A percentile compares a stretch with the other conserved stretches of the same genome.
Evolutionary conservation across 2,888 invertebrate species (phyloP).

Genomic region (Liodrosophila aerea): DNA sequence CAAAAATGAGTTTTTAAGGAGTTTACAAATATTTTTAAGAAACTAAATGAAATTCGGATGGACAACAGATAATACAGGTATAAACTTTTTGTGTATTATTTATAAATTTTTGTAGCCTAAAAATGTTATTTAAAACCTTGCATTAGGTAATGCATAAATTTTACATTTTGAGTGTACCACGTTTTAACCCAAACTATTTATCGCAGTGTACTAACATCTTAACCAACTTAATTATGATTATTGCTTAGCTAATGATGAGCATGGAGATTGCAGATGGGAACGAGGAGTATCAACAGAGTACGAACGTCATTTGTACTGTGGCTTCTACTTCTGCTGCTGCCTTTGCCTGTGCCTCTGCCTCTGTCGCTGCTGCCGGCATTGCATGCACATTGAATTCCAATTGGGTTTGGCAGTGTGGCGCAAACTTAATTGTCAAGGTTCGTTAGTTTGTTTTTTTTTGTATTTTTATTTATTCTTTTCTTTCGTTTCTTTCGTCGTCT

Average conservation of each 20-base stretch:
- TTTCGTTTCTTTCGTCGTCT: constrained; percentile 12
- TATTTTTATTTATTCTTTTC: constrained; percentile 11
- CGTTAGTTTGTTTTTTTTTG: constrained; percentile 64
- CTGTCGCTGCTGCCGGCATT: constrained; percentile 52
- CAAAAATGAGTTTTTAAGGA: too few relatives aligned
- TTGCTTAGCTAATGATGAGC: constrained; percentile 44
- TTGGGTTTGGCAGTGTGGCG: constrained; percentile 75
- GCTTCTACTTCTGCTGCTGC: constrained; percentile 41
- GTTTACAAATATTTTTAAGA: too few relatives aligned
- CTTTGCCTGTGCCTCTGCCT: constrained; percentile 42
- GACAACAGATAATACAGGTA: too few relatives aligned
- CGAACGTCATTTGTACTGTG: constrained; percentile 67
- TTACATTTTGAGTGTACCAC: too few relatives aligned
- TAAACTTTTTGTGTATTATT: too few relatives aligned
- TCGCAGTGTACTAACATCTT: constrained; percentile 39
- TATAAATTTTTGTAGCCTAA: too few relatives aligned
- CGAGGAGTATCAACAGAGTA: constrained; percentile 32
- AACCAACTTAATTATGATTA: constrained; percentile 62
- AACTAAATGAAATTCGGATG: too few relatives aligned
- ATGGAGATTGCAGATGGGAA: constrained; percentile 9
- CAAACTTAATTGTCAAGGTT: constrained; percentile 75
- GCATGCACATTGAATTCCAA: constrained; percentile 74
- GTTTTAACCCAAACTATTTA: too few relatives aligned
- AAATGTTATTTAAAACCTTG: too few relatives aligned
- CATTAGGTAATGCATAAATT: too few relatives aligned